Evolutionary conservation across 2,113 vertebrate genomes (phyloP).

Genomic region (Pampusana beccarii): DNA sequence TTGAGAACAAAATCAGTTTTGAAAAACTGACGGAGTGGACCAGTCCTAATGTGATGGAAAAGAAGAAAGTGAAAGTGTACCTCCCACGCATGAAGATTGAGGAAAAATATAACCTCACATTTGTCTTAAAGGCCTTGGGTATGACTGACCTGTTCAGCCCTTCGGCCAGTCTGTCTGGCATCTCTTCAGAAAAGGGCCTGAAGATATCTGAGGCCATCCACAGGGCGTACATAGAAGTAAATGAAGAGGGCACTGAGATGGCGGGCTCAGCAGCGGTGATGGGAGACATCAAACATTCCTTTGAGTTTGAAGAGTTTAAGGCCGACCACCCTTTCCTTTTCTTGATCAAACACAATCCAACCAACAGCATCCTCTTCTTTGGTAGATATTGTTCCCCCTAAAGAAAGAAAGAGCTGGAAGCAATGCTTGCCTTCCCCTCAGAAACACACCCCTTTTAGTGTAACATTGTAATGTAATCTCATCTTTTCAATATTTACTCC

Average conservation of each 20-base stretch:
- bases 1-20: constrained; percentile 64
- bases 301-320: constrained; percentile 25
- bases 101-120: constrained; percentile 51
- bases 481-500: background rate
- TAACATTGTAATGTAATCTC: background rate
- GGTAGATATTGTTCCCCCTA: constrained; percentile 70
- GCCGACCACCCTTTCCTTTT: constrained; percentile 72
- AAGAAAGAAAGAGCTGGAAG: background rate
- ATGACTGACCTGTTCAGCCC: constrained; percentile 53
- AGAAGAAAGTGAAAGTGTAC: constrained; percentile 55
- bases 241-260: constrained; percentile 64
- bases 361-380: constrained; percentile 65
- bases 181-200: constrained; percentile 56
- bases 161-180: constrained; percentile 75
- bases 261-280: background rate
- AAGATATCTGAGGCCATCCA: constrained; percentile 66
- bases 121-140: constrained; percentile 50
- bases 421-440: background rate
- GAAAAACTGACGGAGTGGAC: constrained; percentile 66
- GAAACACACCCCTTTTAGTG: background rate
- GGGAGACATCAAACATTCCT: background rate
- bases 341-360: constrained; percentile 65
- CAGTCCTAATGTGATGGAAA: constrained; percentile 42
- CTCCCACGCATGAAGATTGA: constrained; percentile 74
- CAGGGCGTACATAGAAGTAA: constrained; percentile 63